Conservation (phyloP, 2,797 vertebrate genomes). For the Spea hammondii region DNA sequence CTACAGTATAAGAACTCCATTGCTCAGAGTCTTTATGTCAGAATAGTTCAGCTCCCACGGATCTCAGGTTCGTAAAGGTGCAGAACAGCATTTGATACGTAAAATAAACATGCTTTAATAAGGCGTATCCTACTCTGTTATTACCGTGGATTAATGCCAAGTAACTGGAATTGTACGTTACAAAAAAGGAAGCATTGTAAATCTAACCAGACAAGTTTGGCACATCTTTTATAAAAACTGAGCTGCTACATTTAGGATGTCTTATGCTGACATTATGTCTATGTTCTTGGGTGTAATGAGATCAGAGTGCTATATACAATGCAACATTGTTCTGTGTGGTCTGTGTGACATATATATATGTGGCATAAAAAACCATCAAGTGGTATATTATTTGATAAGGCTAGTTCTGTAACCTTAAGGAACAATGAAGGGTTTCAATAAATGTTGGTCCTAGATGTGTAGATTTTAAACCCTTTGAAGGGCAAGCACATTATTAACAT, state of each 20-base stretch:
- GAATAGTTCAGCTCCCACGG: not conserved
- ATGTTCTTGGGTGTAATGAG: too few relatives aligned
- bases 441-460: too few relatives aligned
- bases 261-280: not conserved
- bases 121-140: slow-evolving; percentile 26
- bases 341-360: too few relatives aligned
- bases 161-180: slow-evolving; percentile 4
- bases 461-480: too few relatives aligned
- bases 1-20: not conserved
- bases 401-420: too few relatives aligned
- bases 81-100: slow-evolving; percentile 25
- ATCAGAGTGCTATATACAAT: too few relatives aligned
- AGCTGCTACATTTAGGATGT: not conserved
- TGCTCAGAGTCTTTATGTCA: not conserved
- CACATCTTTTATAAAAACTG: not conserved
- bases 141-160: slow-evolving; percentile 18
- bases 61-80: slow-evolving; percentile 4
- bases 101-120: slow-evolving; percentile 30
- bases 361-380: too few relatives aligned
- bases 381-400: too few relatives aligned
- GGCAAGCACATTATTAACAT: too few relatives aligned
- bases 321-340: too few relatives aligned
- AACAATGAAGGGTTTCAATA: too few relatives aligned
- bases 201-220: slow-evolving; percentile 20
- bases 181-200: slow-evolving; percentile 35